Percentiles rank a stretch among this genome's conserved stretches.
Conservation (phyloP, 2,113 vertebrate species). For the Holacanthus passer region DNA sequence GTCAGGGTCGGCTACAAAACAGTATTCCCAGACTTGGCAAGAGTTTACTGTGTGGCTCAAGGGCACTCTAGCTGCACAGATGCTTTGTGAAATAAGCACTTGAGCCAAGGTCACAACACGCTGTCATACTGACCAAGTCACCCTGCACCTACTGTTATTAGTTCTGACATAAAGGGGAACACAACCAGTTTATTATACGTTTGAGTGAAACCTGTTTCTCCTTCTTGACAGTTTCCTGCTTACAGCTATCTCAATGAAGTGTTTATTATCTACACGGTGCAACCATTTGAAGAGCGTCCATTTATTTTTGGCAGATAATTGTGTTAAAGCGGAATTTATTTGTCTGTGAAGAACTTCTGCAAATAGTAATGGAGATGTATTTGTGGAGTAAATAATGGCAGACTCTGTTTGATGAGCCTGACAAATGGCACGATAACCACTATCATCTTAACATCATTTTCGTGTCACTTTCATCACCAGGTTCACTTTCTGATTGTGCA, state of each 20-base stretch:
- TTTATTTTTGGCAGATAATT: background rate
- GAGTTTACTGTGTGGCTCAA: slow-evolving; percentile 24
- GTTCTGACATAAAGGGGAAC: background rate
- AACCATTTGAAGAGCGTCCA: background rate
- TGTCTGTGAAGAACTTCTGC: background rate
- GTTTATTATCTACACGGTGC: background rate
- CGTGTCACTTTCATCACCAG: background rate
- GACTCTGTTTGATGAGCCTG: slow-evolving; percentile 4
- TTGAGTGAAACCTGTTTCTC: background rate
- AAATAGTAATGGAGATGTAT: background rate
- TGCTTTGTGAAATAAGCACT: slow-evolving; percentile 7
- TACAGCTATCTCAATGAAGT: background rate
- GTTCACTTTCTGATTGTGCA: background rate
- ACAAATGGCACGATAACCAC: background rate
- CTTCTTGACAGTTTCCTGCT: background rate
- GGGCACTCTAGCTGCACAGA: slow-evolving; percentile 24
- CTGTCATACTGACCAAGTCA: slow-evolving; percentile 6
- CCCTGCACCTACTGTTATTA: background rate
- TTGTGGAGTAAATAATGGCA: background rate
- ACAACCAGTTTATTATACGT: background rate
- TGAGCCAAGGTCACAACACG: slow-evolving; percentile 20
- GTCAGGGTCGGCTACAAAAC: slow-evolving; percentile 2
- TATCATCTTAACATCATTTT: slow-evolving; percentile 6
- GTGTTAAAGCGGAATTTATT: background rate
- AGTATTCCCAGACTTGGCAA: background rate